These are phyloP conservation scores for Psilanteris sp. DNA, from an alignment of 1,140 invertebrate species.

Conservation along the genomic window DNA sequence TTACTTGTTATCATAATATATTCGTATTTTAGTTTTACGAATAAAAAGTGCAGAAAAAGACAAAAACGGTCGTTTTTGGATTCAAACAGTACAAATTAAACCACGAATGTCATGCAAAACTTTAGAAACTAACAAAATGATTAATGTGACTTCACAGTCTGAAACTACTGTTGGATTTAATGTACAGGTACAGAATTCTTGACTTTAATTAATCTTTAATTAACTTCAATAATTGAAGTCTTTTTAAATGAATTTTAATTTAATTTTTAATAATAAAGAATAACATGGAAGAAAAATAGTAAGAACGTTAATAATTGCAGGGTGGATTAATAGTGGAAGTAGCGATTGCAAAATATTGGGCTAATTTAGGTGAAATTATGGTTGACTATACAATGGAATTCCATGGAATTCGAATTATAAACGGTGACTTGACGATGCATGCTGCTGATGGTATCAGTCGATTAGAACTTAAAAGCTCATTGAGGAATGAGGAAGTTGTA, in stretches of 20 bases:
- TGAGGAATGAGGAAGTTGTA: conserved; percentile 90
- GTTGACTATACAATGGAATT: conserved; percentile 90
- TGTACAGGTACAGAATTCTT: conserved; percentile 82
- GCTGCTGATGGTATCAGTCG: conserved; percentile 88
- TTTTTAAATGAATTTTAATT: too few species aligned
- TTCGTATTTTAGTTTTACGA: conserved; percentile 77
- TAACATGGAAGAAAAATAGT: too few species aligned
- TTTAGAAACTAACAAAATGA: conserved; percentile 90
- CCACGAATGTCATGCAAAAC: conserved; percentile 88
- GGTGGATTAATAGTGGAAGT: conserved; percentile 90
- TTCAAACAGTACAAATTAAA: conserved; percentile 91
- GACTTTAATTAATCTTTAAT: not conserved
- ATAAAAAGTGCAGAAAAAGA: conserved; percentile 82
- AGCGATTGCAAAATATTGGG: conserved; percentile 96
- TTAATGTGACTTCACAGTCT: conserved; percentile 84
- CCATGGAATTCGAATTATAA: conserved; percentile 88
- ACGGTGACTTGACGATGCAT: conserved; percentile 84
- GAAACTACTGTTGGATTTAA: conserved; percentile 85
- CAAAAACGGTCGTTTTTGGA: conserved; percentile 86
- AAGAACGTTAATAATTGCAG: conserved; percentile 76
- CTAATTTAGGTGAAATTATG: conserved; percentile 88
- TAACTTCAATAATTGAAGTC: not conserved
- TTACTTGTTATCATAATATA: too few species aligned
- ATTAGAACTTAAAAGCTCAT: conserved; percentile 84
- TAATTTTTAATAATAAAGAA: too few species aligned